phyloP scores from a whole-genome alignment of 53 echinoderm and acorn worm genomes.

The Zoroaster sp. region DNA sequence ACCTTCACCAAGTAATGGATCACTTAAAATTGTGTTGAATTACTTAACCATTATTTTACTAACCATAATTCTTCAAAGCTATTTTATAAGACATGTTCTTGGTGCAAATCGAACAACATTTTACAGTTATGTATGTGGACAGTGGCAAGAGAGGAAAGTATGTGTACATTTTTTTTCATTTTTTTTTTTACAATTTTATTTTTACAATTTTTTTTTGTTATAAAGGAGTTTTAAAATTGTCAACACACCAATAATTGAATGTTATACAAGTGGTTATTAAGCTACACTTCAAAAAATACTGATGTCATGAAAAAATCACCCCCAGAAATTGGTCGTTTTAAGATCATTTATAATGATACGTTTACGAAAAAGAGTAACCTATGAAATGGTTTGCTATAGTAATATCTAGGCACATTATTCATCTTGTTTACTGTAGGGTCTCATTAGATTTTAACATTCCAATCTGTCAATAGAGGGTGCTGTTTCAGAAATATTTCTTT shows the following conservation, averaged over 20 bases:
- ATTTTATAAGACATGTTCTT: conserved; percentile 1
- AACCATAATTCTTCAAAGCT: not conserved
- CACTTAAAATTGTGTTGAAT: not conserved
- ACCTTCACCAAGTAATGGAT: conserved; percentile 27
- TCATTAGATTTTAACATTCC: not conserved
- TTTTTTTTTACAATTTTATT: not conserved
- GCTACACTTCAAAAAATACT: conserved; percentile 1
- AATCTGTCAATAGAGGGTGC: not conserved
- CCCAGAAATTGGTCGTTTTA: not conserved
- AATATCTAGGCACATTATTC: conserved; percentile 18
- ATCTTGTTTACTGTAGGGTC: not conserved
- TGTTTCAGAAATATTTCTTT: not conserved
- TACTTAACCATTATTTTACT: not conserved
- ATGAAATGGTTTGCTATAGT: conserved; percentile 47
- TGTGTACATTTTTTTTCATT: not conserved
- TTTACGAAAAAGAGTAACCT: conserved; percentile 14
- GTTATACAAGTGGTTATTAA: not conserved
- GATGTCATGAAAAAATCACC: not conserved
- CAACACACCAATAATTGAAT: not conserved
- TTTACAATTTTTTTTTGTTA: not conserved
- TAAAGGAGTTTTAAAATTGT: conserved; percentile 5
- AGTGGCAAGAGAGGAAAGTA: conserved; percentile 10
- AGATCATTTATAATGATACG: conserved; percentile 9
- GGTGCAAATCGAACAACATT: conserved; percentile 24
- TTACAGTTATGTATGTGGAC: not conserved